Base-by-base conservation (phyloP, 2,888 invertebrate genomes). In the Bombylius major region DNA sequence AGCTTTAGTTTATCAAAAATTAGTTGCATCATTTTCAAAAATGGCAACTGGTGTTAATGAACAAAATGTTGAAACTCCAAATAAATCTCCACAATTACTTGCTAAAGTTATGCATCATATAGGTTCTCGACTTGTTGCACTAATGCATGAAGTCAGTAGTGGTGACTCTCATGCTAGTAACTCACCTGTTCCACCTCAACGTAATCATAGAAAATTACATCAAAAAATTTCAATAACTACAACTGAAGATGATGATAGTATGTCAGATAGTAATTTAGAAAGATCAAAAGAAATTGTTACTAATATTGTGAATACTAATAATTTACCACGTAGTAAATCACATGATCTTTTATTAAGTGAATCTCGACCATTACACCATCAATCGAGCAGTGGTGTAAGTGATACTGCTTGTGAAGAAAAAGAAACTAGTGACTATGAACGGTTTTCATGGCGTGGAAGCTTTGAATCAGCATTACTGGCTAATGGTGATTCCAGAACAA, bases 61-160 rank as follows among this genome's bases (percentile, higher is more conserved):
- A 9, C 69, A 67, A 4, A 63, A 66, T 1, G 68, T 71, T 3
- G 74, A 76, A 1, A 76, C 78, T 3, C 77, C 80, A 0, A 81
- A 81, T 61, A 82, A 80, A 59, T 91, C 91, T 2, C 91, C 91
- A 1, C 90, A 92, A 0, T 71, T 92, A 39, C 87, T 92, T 58
- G 89, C 90, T 5, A 90, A 91, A 76, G 92, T 92, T 13, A 90
- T 93, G 89, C 86, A 90, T 64, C 93, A 93, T 67, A 93, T 93
- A 57, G 91, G 92, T 11, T 87, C 88, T 49, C 77, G 91, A 33
- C 73, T 93, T 58, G 90, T 91, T 34, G 90, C 91, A 0, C 76
- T 93, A 58, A 93, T 93, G 93, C 91, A 92, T 69, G 92, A 93
- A 69, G 92, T 92, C 3, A 89, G 89, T 14, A 88, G 86, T 51